phyloP scores from a whole-genome alignment of 2,888 invertebrate species.

The Omphaloscelis lunosa region DNA sequence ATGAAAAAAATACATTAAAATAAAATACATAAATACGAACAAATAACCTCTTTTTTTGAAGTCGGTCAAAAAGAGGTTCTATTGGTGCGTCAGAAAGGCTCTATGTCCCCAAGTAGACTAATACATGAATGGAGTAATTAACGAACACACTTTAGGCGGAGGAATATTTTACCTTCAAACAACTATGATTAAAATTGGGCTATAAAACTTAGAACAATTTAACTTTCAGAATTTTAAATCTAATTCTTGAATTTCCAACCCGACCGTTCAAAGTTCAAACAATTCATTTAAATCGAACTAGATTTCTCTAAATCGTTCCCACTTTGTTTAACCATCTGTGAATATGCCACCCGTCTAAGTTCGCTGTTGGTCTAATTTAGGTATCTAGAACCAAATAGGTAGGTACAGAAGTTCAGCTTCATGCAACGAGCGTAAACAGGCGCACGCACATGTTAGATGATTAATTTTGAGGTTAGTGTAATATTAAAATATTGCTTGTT shows the following conservation, averaged over 20 bases:
- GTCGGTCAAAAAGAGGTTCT: neutral
- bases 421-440: neutral
- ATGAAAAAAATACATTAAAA: no score
- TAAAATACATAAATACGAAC: no score
- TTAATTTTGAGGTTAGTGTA: no score
- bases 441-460: no score
- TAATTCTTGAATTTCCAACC: constrained; percentile 12
- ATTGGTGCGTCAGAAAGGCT: neutral
- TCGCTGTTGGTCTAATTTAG: constrained; percentile 34
- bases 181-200: constrained; percentile 4
- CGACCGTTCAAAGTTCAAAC: constrained; percentile 35
- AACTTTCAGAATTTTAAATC: constrained; percentile 27
- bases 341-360: constrained; percentile 40
- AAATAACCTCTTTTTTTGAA: no score
- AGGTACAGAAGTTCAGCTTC: neutral
- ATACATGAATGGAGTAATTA: neutral
- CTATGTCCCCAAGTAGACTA: neutral
- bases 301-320: constrained; percentile 49
- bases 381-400: neutral
- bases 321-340: constrained; percentile 45
- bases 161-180: neutral
- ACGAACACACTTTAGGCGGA: neutral
- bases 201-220: constrained; percentile 21
- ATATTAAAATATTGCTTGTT: no score
- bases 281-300: constrained; percentile 48